Percentiles rank a stretch among this genome's conserved stretches.
phyloP scores from a whole-genome alignment of 1,140 invertebrate species.

The Drosophila ananassae region DNA sequence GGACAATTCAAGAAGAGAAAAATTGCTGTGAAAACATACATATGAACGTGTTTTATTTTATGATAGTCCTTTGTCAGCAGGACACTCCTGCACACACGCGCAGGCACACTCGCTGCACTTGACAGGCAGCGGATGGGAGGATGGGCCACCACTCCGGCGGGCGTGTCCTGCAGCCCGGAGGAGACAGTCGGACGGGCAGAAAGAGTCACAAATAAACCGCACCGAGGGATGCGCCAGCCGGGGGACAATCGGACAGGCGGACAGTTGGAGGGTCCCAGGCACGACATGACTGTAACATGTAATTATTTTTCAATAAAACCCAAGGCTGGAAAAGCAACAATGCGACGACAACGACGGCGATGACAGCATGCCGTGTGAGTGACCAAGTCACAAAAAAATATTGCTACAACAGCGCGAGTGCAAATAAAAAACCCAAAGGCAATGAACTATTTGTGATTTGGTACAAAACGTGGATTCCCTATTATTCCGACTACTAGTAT shows the following conservation, averaged over 20 bases:
- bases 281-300: conserved; percentile 83
- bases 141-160: neutral
- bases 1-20: conserved; percentile 33
- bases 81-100: conserved; percentile 45
- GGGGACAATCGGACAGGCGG: conserved; percentile 14
- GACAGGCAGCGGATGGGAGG: conserved; percentile 58
- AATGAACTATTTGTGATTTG: neutral
- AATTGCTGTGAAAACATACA: conserved; percentile 57
- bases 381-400: conserved; percentile 54
- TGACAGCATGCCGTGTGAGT: conserved; percentile 76
- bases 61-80: conserved; percentile 78
- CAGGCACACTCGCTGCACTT: conserved; percentile 57
- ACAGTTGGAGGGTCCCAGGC: conserved; percentile 55
- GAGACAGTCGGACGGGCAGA: conserved; percentile 24
- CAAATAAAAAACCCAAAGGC: conserved; percentile 14
- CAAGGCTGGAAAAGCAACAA: conserved; percentile 68
- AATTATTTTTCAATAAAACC: conserved; percentile 83
- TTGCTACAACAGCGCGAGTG: conserved; percentile 10
- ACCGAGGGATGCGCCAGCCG: conserved; percentile 56
- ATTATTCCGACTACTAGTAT: neutral
- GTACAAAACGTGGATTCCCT: neutral
- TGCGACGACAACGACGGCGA: conserved; percentile 45
- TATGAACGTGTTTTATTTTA: conserved; percentile 80
- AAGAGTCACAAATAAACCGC: conserved; percentile 71
- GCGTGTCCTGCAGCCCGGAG: conserved; percentile 26